Percentiles rank a stretch among this genome's conserved stretches.
These are phyloP conservation scores for Chrysocyon brachyurus DNA, from an alignment of 2,797 vertebrate species.

Conservation along the genomic window DNA sequence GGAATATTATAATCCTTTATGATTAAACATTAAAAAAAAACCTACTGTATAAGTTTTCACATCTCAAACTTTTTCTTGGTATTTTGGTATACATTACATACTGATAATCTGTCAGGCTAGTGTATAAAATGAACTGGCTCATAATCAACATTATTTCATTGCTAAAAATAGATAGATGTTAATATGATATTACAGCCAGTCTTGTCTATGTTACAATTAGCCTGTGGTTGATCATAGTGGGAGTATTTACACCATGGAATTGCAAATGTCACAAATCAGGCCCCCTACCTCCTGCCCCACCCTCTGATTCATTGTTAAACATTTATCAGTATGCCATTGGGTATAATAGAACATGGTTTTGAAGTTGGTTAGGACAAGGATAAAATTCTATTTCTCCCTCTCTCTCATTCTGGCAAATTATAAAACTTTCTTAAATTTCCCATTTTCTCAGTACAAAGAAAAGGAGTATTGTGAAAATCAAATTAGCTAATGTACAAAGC, in stretches of 20 bases:
- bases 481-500: constrained; percentile 9
- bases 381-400: neutral
- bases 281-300: neutral
- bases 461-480: neutral
- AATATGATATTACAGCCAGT: neutral
- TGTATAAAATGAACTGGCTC: constrained; percentile 29
- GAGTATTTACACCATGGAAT: neutral
- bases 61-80: constrained; percentile 46
- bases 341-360: neutral
- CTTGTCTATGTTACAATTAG: neutral
- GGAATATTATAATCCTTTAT: constrained; percentile 15
- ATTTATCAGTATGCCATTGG: neutral
- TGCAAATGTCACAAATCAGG: neutral
- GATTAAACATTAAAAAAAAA: neutral
- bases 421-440: neutral
- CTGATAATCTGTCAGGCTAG: neutral
- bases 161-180: neutral
- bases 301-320: neutral
- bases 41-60: neutral
- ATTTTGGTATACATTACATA: constrained; percentile 52
- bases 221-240: neutral
- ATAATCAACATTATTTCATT: constrained; percentile 47
- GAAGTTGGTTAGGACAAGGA: neutral
- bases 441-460: neutral
- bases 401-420: neutral